phyloP scores from a whole-genome alignment of 2,888 invertebrate genomes.

The Eudemis profundana region DNA sequence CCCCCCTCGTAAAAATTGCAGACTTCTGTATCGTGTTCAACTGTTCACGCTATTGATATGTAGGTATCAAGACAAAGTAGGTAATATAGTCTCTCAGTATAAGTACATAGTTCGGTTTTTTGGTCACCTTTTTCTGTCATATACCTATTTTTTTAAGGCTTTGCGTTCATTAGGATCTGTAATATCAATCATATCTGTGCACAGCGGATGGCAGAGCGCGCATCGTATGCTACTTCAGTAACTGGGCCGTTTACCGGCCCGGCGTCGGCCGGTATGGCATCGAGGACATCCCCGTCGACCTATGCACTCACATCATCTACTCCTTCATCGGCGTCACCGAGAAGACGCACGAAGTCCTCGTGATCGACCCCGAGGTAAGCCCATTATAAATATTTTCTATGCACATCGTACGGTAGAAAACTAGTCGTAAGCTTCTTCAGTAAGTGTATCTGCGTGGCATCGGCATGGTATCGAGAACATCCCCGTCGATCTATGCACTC shows the following conservation, averaged over 20 bases:
- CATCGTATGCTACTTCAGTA: conserved; percentile 88
- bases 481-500: conserved; percentile 93
- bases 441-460: conserved; percentile 93
- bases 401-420: conserved; percentile 77
- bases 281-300: conserved; percentile 92
- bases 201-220: conserved; percentile 81
- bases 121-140: no score
- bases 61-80: no score
- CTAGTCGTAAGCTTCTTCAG: conserved; percentile 88
- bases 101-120: no score
- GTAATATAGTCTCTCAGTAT: no score
- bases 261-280: conserved; percentile 93
- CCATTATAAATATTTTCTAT: neutral
- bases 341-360: conserved; percentile 89
- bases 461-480: conserved; percentile 94
- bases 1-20: no score
- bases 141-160: no score
- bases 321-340: conserved; percentile 95
- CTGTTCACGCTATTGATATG: no score
- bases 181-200: no score
- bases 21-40: no score
- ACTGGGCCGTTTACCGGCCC: conserved; percentile 94
- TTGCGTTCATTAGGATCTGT: no score
- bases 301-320: conserved; percentile 95
- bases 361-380: conserved; percentile 92